phyloP scores from a whole-genome alignment of 2,113 vertebrate genomes.

The Mus musculus region DNA sequence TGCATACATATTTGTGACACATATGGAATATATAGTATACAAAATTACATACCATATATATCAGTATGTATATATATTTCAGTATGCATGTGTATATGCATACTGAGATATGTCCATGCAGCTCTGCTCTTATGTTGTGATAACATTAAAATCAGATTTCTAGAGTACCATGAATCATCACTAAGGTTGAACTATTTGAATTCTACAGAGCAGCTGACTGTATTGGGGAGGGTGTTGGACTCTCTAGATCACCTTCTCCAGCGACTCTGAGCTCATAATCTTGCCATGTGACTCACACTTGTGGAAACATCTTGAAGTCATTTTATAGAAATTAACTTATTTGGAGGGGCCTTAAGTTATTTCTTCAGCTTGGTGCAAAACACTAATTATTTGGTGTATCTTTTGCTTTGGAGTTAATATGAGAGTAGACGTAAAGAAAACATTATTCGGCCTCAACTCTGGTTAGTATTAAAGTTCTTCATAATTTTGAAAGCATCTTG shows the following conservation, averaged over 20 bases:
- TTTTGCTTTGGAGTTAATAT: conserved; percentile 15
- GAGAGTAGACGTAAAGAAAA: conserved; percentile 21
- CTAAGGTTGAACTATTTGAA: neutral
- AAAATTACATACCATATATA: too few relatives aligned
- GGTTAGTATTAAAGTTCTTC: neutral
- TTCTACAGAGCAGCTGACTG: neutral
- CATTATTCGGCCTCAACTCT: neutral
- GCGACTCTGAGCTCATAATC: neutral
- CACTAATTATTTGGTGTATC: neutral
- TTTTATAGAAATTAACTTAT: conserved; percentile 14
- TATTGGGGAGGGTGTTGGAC: neutral
- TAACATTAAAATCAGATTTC: conserved; percentile 54
- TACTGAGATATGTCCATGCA: neutral
- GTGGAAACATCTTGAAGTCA: neutral
- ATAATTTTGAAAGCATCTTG: conserved; percentile 46
- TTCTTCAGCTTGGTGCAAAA: conserved; percentile 41
- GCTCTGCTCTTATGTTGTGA: neutral
- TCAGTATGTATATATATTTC: neutral
- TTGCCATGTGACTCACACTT: neutral
- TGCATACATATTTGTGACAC: neutral
- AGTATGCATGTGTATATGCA: too few relatives aligned
- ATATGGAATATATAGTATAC: neutral
- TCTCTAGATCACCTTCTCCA: neutral
- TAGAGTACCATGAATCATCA: neutral
- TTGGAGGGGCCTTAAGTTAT: conserved; percentile 14